Percentiles rank a stretch among this genome's conserved stretches.
phyloP scores from a whole-genome alignment of 2,888 invertebrate genomes.

The Coelogynopora nodosa region DNA sequence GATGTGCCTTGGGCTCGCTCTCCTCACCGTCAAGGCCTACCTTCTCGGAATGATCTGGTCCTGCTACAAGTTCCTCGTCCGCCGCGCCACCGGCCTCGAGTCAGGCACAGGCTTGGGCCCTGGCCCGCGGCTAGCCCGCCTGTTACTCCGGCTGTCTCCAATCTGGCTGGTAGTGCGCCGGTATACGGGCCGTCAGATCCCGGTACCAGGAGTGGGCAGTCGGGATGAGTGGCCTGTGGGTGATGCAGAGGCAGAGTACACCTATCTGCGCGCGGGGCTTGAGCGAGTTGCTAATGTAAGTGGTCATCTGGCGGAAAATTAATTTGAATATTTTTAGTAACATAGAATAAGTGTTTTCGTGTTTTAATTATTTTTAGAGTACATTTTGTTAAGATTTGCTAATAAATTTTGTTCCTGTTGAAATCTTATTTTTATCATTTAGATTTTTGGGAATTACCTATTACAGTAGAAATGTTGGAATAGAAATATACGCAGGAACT shows the following conservation, averaged over 20 bases:
- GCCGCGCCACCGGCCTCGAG: not conserved
- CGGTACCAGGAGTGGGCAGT: not conserved
- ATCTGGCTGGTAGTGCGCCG: not conserved
- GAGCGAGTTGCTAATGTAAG: not conserved
- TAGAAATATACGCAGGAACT: too few relatives aligned
- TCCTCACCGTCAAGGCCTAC: conserved; percentile 66
- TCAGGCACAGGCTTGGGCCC: not conserved
- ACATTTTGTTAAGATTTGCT: too few relatives aligned
- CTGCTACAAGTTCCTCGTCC: conserved; percentile 75
- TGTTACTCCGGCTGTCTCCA: not conserved
- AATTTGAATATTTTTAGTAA: too few relatives aligned
- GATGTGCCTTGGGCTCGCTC: not conserved
- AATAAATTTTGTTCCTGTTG: too few relatives aligned
- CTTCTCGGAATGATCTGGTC: conserved; percentile 78
- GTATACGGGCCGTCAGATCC: not conserved
- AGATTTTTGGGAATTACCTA: too few relatives aligned
- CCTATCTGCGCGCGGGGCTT: not conserved
- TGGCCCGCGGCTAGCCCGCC: not conserved
- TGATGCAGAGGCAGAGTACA: not conserved
- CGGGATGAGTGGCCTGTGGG: not conserved
- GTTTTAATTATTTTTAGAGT: too few relatives aligned
- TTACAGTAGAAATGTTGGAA: too few relatives aligned
- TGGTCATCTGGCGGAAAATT: too few relatives aligned
- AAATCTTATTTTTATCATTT: too few relatives aligned
- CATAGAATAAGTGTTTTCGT: too few relatives aligned